These are phyloP conservation scores for Automeris io DNA, from an alignment of 2,888 invertebrate genomes.

Conservation along the genomic window DNA sequence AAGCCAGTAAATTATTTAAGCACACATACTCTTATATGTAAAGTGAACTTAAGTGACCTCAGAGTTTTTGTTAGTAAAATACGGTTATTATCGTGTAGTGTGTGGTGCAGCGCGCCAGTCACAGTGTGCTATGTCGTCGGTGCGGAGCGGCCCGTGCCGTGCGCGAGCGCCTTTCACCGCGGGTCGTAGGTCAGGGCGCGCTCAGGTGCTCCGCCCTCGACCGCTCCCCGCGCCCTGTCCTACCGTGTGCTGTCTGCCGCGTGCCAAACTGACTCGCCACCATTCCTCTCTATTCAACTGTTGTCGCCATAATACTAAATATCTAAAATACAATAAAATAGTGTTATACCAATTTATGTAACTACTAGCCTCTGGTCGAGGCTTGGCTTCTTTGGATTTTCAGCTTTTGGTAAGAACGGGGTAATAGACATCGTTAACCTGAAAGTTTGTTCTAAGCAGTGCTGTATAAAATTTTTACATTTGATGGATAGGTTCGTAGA, in stretches of 20 bases:
- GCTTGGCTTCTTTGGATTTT: too few species aligned
- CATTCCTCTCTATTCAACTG: constrained; percentile 73
- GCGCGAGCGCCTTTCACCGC: constrained; percentile 73
- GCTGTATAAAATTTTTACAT: too few species aligned
- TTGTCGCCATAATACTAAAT: constrained; percentile 59
- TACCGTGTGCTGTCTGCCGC: constrained; percentile 29
- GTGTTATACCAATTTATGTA: too few species aligned
- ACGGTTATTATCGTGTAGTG: constrained; percentile 35
- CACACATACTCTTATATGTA: not conserved
- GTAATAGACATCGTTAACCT: too few species aligned
- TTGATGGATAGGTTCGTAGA: constrained; percentile 71
- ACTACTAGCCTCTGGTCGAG: too few species aligned
- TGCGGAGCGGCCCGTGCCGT: constrained; percentile 25
- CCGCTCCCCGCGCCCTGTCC: constrained; percentile 24
- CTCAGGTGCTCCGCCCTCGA: constrained; percentile 74
- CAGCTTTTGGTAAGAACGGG: too few species aligned
- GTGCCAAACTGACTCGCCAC: constrained; percentile 52
- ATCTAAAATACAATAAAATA: too few species aligned
- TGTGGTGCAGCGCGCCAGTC: constrained; percentile 43
- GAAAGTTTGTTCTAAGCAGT: too few species aligned
- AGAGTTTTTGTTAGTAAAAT: constrained; percentile 20
- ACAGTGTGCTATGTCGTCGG: constrained; percentile 59
- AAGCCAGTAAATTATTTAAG: not conserved
- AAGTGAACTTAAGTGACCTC: constrained; percentile 5
- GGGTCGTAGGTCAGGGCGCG: constrained; percentile 76